phyloP scores from a whole-genome alignment of 2,797 vertebrate species.

The Aulostomus chinensis region DNA sequence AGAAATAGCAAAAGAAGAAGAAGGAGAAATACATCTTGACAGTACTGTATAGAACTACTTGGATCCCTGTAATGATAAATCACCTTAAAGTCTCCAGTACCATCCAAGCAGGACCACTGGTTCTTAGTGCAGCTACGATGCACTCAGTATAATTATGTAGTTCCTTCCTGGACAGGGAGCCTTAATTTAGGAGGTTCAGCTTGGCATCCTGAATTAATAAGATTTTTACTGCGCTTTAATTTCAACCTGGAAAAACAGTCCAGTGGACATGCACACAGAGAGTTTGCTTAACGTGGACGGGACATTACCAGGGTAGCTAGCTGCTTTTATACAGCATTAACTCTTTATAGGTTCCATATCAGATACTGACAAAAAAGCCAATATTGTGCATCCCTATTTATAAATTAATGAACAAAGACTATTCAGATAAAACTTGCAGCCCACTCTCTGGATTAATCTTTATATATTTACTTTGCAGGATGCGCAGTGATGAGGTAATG shows the following conservation, averaged over 20 bases:
- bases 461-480: no score
- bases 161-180: conserved; percentile 26
- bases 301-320: conserved; percentile 7
- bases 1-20: conserved; percentile 7
- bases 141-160: conserved; percentile 33
- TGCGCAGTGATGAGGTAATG: no score
- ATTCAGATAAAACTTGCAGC: no score
- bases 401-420: no score
- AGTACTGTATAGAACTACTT: conserved; percentile 13
- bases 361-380: no score
- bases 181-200: conserved; percentile 33
- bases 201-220: conserved; percentile 33
- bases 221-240: conserved; percentile 25
- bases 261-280: conserved; percentile 1
- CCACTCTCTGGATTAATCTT: no score
- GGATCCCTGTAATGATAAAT: conserved; percentile 44
- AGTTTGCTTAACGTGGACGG: neutral
- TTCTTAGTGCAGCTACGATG: conserved; percentile 20
- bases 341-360: no score
- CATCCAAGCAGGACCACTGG: conserved; percentile 7
- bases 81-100: conserved; percentile 17
- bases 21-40: conserved; percentile 15
- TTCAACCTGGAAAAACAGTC: conserved; percentile 31
- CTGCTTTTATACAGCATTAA: no score
- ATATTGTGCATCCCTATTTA: no score